A percentile compares a stretch with the other conserved stretches of the same genome.
Evolutionary conservation across 1,140 invertebrate genomes (phyloP).

Genomic region (Ooceraea biroi): DNA sequence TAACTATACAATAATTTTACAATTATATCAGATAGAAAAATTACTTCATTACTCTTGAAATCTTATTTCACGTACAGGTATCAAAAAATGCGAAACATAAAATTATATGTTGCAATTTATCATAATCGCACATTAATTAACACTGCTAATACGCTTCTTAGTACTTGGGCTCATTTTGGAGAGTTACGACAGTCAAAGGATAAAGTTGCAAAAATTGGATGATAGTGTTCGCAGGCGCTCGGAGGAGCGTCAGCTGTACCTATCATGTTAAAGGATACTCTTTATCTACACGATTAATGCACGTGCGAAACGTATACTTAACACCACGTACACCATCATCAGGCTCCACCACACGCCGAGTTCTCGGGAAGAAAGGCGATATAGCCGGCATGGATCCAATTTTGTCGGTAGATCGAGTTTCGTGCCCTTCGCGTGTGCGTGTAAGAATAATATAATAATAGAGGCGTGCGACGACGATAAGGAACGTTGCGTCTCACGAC

Average conservation of each 20-base stretch:
- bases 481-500: constrained; percentile 10
- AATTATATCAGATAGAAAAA: constrained; percentile 6
- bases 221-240: background rate
- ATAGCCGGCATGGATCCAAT: constrained; percentile 72
- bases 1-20: background rate
- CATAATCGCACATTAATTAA: background rate
- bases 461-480: constrained; percentile 43
- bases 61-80: background rate
- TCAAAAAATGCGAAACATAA: background rate
- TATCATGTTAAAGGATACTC: constrained; percentile 47
- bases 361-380: constrained; percentile 76
- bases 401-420: constrained; percentile 72
- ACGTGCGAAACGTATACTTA: constrained; percentile 59
- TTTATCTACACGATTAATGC: constrained; percentile 68
- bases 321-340: constrained; percentile 19
- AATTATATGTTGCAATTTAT: background rate
- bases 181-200: no score
- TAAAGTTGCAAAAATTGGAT: background rate
- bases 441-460: constrained; percentile 70
- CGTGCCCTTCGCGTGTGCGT: constrained; percentile 54
- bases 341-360: constrained; percentile 24
- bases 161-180: no score
- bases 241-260: background rate
- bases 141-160: no score
- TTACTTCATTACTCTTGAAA: constrained; percentile 1